Percentiles rank a stretch among this genome's conserved stretches.
Conservation (phyloP, 2,113 vertebrate species). For the Pseudorectes ferrugineus region DNA sequence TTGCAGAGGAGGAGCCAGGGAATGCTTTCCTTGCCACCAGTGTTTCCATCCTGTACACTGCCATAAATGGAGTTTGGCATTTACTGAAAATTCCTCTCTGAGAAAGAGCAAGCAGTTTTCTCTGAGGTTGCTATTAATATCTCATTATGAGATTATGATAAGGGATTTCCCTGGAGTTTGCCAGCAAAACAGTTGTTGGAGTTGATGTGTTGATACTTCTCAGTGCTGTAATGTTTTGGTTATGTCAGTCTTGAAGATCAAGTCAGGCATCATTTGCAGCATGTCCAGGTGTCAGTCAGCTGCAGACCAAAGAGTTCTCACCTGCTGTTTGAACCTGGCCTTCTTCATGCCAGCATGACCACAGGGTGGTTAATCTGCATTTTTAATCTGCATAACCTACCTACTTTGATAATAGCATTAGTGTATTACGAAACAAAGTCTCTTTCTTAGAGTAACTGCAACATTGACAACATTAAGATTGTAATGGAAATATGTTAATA, state of each 20-base stretch:
- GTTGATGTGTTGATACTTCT: background rate
- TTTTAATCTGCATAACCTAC: background rate
- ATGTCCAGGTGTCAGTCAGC: background rate
- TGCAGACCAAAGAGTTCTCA: background rate
- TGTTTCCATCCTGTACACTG: background rate
- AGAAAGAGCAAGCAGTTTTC: background rate
- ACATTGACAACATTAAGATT: background rate
- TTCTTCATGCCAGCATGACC: background rate
- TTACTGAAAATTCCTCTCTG: background rate
- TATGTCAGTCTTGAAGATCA: background rate
- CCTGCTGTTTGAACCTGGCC: background rate
- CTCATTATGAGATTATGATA: conserved; percentile 13
- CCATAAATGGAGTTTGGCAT: background rate
- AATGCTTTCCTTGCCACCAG: background rate
- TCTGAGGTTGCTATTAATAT: background rate
- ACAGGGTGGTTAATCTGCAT: background rate
- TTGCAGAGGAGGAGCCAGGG: background rate
- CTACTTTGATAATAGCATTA: background rate
- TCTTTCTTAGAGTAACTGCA: background rate
- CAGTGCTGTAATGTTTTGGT: background rate
- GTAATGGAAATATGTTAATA: background rate
- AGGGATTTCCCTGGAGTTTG: background rate
- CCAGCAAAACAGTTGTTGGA: background rate
- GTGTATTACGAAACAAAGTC: background rate
- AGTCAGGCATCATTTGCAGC: background rate